Conservation (phyloP, 2,797 vertebrate species). For the Tympanoctomys barrerae region DNA sequence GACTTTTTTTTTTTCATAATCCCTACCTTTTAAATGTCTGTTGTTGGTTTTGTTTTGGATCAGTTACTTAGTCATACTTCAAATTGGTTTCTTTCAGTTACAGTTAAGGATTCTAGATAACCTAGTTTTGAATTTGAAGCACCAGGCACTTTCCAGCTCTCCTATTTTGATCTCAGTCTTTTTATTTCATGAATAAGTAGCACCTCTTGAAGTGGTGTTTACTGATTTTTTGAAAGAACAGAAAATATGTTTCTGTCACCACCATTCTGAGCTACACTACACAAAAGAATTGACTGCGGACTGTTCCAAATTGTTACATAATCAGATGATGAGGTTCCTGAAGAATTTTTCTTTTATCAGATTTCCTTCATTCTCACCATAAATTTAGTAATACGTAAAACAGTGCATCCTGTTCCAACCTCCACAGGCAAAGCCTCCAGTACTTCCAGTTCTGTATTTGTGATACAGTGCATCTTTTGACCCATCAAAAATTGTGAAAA, state of each 20-base stretch:
- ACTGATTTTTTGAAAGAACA: constrained; percentile 27
- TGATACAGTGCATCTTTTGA: not conserved
- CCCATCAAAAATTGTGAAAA: not conserved
- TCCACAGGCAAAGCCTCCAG: not conserved
- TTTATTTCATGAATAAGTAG: not conserved
- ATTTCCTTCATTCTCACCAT: constrained; percentile 55
- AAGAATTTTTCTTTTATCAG: constrained; percentile 67
- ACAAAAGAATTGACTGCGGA: not conserved
- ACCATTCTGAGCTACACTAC: not conserved
- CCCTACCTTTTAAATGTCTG: constrained; percentile 6
- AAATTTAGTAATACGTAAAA: constrained; percentile 5
- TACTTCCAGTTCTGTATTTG: not conserved
- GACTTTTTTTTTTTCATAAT: not conserved
- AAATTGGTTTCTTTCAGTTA: not conserved
- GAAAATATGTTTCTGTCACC: not conserved
- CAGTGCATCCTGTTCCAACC: not conserved
- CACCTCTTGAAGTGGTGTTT: not conserved
- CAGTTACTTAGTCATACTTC: constrained; percentile 23
- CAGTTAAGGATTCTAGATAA: not conserved
- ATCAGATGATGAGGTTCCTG: constrained; percentile 56
- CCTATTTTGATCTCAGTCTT: not conserved
- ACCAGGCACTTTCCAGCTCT: not conserved
- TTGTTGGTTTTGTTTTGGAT: not conserved
- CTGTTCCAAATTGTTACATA: not conserved
- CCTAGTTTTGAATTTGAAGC: not conserved